phyloP scores from a whole-genome alignment of 1,140 invertebrate genomes.

The Gyrodactylus bullatarudis region DNA sequence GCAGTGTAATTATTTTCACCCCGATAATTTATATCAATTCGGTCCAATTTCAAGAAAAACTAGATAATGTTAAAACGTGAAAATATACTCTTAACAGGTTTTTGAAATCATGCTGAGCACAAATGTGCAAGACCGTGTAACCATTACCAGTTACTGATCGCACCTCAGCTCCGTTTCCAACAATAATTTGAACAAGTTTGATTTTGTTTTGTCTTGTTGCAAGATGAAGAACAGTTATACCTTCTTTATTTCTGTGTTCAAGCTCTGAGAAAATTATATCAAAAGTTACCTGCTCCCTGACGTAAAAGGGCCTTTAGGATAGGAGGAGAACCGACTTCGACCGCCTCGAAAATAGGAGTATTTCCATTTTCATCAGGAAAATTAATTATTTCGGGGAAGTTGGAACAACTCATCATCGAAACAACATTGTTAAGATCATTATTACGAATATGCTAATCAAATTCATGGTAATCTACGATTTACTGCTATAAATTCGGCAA shows the following conservation, averaged over 20 bases:
- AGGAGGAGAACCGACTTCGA: background rate
- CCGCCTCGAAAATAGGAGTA: background rate
- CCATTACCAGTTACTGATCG: background rate
- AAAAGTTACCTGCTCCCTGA: background rate
- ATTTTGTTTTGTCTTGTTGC: background rate
- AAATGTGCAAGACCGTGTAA: background rate
- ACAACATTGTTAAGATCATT: background rate
- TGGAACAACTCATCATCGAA: background rate
- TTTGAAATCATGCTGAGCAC: background rate
- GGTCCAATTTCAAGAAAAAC: background rate
- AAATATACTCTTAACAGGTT: background rate
- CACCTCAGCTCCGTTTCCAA: background rate
- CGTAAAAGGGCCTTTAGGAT: background rate
- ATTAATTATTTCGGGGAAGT: background rate
- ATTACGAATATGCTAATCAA: too few relatives aligned
- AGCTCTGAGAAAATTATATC: background rate
- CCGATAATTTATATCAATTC: background rate
- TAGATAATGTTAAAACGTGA: background rate
- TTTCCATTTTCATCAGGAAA: background rate
- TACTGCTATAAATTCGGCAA: background rate
- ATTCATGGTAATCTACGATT: too few relatives aligned
- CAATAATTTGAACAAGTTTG: background rate
- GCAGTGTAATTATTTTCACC: background rate
- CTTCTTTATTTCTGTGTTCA: background rate
- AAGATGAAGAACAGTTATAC: background rate